These are phyloP conservation scores for Malacoraja senta DNA, from an alignment of 2,797 vertebrate genomes.

Conservation along the genomic window DNA sequence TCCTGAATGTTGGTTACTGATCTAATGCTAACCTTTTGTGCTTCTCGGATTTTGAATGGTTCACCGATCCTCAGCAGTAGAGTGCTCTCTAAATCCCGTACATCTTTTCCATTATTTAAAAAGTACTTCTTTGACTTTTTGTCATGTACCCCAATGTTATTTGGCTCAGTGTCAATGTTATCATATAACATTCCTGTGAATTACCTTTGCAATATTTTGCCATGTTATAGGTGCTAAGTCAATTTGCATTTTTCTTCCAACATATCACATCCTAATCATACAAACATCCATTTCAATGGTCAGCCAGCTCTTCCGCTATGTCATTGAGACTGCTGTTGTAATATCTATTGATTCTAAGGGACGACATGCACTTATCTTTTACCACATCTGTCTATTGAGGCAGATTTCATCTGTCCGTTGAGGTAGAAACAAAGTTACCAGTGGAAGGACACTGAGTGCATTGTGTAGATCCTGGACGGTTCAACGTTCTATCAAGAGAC, in stretches of 20 bases:
- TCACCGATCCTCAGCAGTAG: not conserved
- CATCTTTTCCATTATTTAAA: not conserved
- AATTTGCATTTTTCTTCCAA: not conserved
- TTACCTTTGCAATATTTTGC: not conserved
- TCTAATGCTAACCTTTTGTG: not conserved
- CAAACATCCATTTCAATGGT: not conserved
- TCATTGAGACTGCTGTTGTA: not conserved
- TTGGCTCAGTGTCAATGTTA: not conserved
- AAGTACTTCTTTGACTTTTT: not conserved
- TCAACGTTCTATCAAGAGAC: not conserved
- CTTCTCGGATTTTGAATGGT: not conserved
- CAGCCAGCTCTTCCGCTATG: not conserved
- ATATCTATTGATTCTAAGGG: not conserved
- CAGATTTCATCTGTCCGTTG: not conserved
- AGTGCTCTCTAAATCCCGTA: not conserved
- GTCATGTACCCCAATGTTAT: not conserved
- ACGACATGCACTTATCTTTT: not conserved
- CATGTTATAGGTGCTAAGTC: not conserved
- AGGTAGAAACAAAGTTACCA: not conserved
- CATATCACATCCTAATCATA: not conserved
- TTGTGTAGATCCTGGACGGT: too few relatives aligned
- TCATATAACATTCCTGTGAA: not conserved
- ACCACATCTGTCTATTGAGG: not conserved
- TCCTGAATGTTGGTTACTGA: not conserved
- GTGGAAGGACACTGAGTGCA: not conserved